Conservation (phyloP, 2,888 invertebrate species). For the Buathra laborator region DNA sequence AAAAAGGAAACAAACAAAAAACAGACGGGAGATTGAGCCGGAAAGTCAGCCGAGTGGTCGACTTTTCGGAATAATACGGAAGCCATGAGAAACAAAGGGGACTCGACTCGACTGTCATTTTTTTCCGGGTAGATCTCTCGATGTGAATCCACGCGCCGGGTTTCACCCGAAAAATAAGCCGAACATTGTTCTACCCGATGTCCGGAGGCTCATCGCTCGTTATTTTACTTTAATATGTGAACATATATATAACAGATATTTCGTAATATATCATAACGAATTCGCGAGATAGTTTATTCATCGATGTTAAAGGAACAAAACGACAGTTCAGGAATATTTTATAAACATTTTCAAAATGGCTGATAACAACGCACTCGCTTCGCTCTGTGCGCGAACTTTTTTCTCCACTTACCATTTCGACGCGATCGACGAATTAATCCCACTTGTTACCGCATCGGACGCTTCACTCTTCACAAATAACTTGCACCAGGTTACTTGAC, state of each 20-base stretch:
- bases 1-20: constrained; percentile 18
- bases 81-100: constrained; percentile 61
- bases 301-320: too few relatives aligned
- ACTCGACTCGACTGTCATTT: constrained; percentile 30
- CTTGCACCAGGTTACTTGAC: too few relatives aligned
- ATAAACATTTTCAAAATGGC: too few relatives aligned
- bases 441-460: too few relatives aligned
- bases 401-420: too few relatives aligned
- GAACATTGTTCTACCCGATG: constrained; percentile 49
- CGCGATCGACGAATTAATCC: too few relatives aligned
- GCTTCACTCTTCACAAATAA: too few relatives aligned
- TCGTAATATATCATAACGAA: too few relatives aligned
- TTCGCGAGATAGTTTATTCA: too few relatives aligned
- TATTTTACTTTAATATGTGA: constrained; percentile 20
- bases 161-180: constrained; percentile 38
- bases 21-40: constrained; percentile 41
- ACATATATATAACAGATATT: background rate
- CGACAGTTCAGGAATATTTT: too few relatives aligned
- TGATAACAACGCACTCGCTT: too few relatives aligned
- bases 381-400: too few relatives aligned
- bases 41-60: constrained; percentile 34
- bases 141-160: background rate
- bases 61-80: constrained; percentile 59
- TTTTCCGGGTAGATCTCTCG: constrained; percentile 39
- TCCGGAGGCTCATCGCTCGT: constrained; percentile 56